Percentiles rank a stretch among this genome's conserved stretches.
These are phyloP conservation scores for Gadus macrocephalus DNA, from an alignment of 2,113 vertebrate species.

Conservation along the genomic window DNA sequence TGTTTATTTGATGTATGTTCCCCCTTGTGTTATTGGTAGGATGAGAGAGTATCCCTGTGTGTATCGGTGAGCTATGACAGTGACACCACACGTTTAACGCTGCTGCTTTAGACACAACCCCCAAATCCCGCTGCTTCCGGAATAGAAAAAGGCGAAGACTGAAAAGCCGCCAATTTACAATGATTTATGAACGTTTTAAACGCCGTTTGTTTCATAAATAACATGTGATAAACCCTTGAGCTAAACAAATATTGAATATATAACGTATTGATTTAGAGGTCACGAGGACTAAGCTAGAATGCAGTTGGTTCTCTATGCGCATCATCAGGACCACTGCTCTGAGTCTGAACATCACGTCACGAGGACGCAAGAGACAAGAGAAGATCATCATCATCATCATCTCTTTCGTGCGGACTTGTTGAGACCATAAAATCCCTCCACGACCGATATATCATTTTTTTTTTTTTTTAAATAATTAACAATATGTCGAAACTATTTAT, in stretches of 20 bases:
- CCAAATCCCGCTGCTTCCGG: constrained; percentile 55
- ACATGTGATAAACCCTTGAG: too few relatives aligned
- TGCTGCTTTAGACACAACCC: constrained; percentile 32
- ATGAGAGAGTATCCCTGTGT: constrained; percentile 34
- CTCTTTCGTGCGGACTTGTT: too few relatives aligned
- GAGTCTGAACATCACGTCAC: constrained; percentile 34
- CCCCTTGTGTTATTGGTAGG: constrained; percentile 12
- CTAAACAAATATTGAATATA: too few relatives aligned
- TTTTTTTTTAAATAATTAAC: too few relatives aligned
- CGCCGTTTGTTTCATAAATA: too few relatives aligned
- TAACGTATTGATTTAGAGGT: constrained; percentile 39
- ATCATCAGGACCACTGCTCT: constrained; percentile 50
- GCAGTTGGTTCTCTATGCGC: constrained; percentile 33
- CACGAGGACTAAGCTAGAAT: constrained; percentile 30
- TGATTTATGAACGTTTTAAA: too few relatives aligned
- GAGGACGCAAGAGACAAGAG: too few relatives aligned
- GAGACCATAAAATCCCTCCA: too few relatives aligned
- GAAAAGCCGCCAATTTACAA: too few relatives aligned
- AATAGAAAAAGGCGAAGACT: neutral
- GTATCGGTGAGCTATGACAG: constrained; percentile 41
- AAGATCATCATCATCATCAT: too few relatives aligned
- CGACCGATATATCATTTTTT: too few relatives aligned
- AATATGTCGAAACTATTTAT: too few relatives aligned
- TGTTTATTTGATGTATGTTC: neutral
- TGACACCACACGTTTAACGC: constrained; percentile 39